phyloP scores from a whole-genome alignment of 2,888 invertebrate species.

The Plebejus melissa region DNA sequence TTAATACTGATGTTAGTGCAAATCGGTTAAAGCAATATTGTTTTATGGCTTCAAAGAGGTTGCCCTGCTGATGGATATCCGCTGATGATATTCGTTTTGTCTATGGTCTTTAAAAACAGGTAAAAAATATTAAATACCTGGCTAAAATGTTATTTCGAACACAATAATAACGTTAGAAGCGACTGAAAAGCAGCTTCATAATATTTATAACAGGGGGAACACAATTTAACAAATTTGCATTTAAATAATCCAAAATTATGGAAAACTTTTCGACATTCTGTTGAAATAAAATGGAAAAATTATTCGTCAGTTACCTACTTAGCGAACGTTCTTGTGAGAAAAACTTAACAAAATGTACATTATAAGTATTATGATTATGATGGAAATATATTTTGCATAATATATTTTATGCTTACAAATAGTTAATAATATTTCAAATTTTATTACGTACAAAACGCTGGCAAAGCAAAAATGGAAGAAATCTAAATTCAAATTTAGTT shows the following conservation, averaged over 20 bases:
- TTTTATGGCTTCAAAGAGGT: slow-evolving; percentile 32
- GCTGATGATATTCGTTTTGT: no score
- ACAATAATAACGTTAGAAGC: background rate
- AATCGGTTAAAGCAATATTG: background rate
- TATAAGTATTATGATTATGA: background rate
- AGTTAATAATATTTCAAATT: background rate
- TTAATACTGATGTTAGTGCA: background rate
- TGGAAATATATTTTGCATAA: slow-evolving; percentile 1
- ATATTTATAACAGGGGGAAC: background rate
- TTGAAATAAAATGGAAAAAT: slow-evolving; percentile 24
- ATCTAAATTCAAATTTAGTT: background rate
- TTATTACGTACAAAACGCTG: slow-evolving; percentile 1
- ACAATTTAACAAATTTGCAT: slow-evolving; percentile 26
- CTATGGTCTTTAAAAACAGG: slow-evolving; percentile 34
- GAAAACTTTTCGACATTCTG: slow-evolving; percentile 16
- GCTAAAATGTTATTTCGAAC: background rate
- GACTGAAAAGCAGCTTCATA: background rate
- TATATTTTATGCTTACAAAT: background rate
- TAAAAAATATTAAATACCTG: background rate
- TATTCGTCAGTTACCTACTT: slow-evolving; percentile 15
- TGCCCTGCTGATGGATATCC: no score
- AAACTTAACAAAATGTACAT: slow-evolving; percentile 12
- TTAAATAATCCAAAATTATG: slow-evolving; percentile 19
- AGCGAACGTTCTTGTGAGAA: background rate
- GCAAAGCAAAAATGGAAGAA: background rate